Percentiles rank a stretch among this genome's conserved stretches.
phyloP scores from a whole-genome alignment of 2,888 invertebrate species.

The Drosophila fulvimacula region DNA sequence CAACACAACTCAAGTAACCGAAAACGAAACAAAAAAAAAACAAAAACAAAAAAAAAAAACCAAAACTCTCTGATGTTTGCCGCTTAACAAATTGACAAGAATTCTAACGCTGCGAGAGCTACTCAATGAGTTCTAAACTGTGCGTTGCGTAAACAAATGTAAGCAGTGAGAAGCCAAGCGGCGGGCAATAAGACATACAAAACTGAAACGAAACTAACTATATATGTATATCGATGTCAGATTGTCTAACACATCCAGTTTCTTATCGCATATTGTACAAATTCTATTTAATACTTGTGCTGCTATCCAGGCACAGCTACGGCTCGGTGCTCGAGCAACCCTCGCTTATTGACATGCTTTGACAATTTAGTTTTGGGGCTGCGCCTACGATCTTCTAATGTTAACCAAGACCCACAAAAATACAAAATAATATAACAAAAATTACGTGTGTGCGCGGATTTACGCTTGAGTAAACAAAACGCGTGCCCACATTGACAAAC shows the following conservation, averaged over 20 bases:
- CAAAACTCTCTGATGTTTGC: constrained; percentile 64
- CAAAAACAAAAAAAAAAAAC: background rate
- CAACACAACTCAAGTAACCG: constrained; percentile 46
- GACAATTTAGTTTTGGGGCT: constrained; percentile 40
- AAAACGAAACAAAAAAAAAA: constrained; percentile 26
- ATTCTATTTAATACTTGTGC: too few species aligned
- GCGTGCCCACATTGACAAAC: constrained; percentile 55
- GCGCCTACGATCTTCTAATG: constrained; percentile 60
- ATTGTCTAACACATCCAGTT: too few species aligned
- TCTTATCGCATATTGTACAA: too few species aligned
- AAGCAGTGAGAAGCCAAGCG: background rate
- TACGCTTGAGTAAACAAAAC: constrained; percentile 76
- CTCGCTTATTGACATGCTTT: constrained; percentile 47
- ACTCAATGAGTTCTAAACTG: constrained; percentile 12
- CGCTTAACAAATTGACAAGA: constrained; percentile 77
- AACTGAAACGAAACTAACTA: background rate
- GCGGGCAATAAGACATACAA: background rate
- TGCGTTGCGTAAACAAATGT: background rate
- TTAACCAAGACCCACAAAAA: constrained; percentile 44
- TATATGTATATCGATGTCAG: background rate
- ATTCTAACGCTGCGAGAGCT: constrained; percentile 59
- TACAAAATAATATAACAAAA: constrained; percentile 38
- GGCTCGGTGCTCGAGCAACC: too few species aligned
- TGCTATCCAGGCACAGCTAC: too few species aligned
- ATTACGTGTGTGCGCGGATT: constrained; percentile 78